Conservation (phyloP, 2,797 vertebrate species). For the Oreonectes daqikongensis region DNA sequence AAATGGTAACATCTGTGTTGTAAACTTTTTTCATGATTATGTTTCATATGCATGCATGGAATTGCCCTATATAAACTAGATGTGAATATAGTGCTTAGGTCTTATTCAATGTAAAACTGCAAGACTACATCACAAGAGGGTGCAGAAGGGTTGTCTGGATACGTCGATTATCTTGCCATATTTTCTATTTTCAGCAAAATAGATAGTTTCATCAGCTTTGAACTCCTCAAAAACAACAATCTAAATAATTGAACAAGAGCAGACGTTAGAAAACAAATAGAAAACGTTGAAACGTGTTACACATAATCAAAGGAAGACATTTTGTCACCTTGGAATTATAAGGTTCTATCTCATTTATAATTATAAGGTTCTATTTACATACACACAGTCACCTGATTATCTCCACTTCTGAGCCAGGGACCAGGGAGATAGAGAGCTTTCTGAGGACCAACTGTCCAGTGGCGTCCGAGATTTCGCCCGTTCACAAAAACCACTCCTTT, state of each 20-base stretch:
- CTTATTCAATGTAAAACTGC: neutral
- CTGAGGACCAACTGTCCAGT: slow-evolving; percentile 91
- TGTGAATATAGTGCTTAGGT: neutral
- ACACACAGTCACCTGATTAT: slow-evolving; percentile 80
- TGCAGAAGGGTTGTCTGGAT: slow-evolving; percentile 74
- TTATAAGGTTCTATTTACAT: no score
- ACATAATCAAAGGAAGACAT: no score
- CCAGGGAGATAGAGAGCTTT: slow-evolving; percentile 87
- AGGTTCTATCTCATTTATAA: no score
- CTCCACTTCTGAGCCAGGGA: slow-evolving; percentile 81
- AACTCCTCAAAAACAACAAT: slow-evolving; percentile 89
- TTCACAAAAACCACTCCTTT: slow-evolving; percentile 91
- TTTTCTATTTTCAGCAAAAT: slow-evolving; percentile 79
- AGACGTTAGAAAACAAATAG: no score
- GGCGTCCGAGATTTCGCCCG: slow-evolving; percentile 87
- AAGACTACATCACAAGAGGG: slow-evolving; percentile 63
- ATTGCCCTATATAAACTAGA: no score
- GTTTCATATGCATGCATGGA: no score
- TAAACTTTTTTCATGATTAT: no score
- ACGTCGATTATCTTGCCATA: slow-evolving; percentile 83
- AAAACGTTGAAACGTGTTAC: no score
- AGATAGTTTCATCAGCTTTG: slow-evolving; percentile 73
- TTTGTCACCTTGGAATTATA: no score
- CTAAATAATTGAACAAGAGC: no score
- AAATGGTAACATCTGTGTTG: no score